Base-by-base conservation (phyloP, 1,140 invertebrate genomes). In the Schlechtendalia chinensis region DNA sequence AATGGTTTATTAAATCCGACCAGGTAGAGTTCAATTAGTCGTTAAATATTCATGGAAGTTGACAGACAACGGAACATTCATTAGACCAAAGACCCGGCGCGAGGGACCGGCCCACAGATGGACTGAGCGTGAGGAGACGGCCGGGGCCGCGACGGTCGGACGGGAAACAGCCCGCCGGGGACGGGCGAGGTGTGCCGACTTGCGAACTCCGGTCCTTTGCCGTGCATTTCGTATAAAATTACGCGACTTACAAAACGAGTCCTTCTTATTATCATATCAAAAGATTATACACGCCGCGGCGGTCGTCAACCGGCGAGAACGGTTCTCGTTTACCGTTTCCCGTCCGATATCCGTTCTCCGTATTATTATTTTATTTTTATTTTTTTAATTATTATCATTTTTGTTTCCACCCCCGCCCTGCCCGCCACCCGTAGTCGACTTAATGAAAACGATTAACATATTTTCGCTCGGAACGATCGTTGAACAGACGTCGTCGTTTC, bases 41-140 rank as follows among this genome's bases (percentile, higher is more conserved):
- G 75, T 79, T 79, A 79, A 79, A 79, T 79, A 79, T 79, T 79
- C 75, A 79, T 79, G 75, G 17, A 79, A 79, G 75, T 79, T 63
- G 75, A 79, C 75, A 79, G 75, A 79, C 58, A 75, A 75, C 72
- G 54, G 32, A 59, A 59, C 54, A 75, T 74, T 74, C 71, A 74
- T 74, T 74, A 74, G 71, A 53, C 71, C 71, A 24, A 54, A 74
- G 27, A 74, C 47, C 24, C 27, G 16, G 50, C 12, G 16, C 22
- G 11, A 53, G 14, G 45, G n/a, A 39, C 32, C 32, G n/a, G n/a
- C n/a, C n/a, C n/a, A n/a, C n/a, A 39, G 32, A 8, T 8, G 32
- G 32, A 39, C 32, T n/a, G 32, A 39, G 39, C 5, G 22, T 24
- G 14, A n/a, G 67, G 1, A 22, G 8, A 39, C 32, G 32, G 32